Base-by-base conservation (phyloP, 2,113 vertebrate genomes). In the Vombatus ursinus region DNA sequence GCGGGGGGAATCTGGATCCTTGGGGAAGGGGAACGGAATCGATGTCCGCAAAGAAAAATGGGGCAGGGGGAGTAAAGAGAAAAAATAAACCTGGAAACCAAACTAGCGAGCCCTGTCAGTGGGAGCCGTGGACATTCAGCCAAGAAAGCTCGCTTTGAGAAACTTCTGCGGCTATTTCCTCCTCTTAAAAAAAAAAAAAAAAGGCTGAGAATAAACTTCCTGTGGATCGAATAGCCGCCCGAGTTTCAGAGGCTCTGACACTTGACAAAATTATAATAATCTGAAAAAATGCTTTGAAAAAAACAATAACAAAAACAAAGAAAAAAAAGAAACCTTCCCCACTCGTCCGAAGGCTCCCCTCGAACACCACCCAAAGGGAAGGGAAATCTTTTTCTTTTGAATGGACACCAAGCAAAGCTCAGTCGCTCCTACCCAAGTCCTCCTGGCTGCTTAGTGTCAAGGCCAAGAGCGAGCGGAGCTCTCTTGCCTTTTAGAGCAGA, bases 191-290 rank as follows among this genome's bases (percentile, higher is more conserved):
- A 94, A 95, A 96, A 92, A 95, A 96, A 93, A 95, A 95, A 93
- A 94, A 96, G 96, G 96, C 95, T 50, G 95, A 97, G 96, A 97
- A 96, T 97, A 98, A 98, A 98, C 98, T 98, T 98, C 98, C 98
- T 97, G 98, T 98, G 96, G 97, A 93, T 91, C n/a, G 93, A 91
- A 90, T 93, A 53, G 95, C 96, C 50, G 94, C 94, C 95, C 2
- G 97, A 97, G 96, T 97, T 97, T 93, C 94, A 52, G 90, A 92
- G 68, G 61, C 95, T 94, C 92, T 96, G 97, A 98, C 97, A 95
- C 96, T 93, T 50, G 93, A 52, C 94, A 61, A 3, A 84, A 84
- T 2, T 19, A 44, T n/a, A 77, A 77, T 77, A 77, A 77, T 84
- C 68, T 44, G 68, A n/a, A 44, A 44, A 44, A 77, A 84, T 44